Base-by-base conservation (phyloP, 2,113 vertebrate species). In the Nothoprocta pentlandii region DNA sequence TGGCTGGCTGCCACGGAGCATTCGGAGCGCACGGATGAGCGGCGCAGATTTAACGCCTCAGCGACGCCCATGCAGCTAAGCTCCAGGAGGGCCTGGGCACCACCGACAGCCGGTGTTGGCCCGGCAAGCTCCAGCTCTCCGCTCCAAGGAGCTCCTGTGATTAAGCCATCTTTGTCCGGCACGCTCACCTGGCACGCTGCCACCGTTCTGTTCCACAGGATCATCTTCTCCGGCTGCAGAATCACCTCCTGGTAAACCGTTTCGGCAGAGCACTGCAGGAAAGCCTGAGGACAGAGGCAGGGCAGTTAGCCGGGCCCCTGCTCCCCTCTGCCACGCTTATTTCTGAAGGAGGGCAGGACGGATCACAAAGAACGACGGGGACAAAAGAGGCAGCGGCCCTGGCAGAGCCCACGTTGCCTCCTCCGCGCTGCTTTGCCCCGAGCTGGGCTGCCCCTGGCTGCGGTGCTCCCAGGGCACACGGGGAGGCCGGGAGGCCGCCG, bases 231-330 rank as follows among this genome's bases (percentile, higher is more conserved):
- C 0, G 99, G 99, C 93, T 99, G 99, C 39, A 99, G 96, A 91
- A 99, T 99, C 83, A 99, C 99, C 85, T 99, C 99, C 97, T 99
- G 99, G 96, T 99, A 99, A 59, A 99, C 98, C 1, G 98, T 97
- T 97, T 99, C 99, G 8, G 99, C 98, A 0, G 99, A 92, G 95
- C 99, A 99, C 97, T 99, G 98, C 97, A 99, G 97, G 32, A 99
- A 98, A 42, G 98, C 98, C 99, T 99, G 93, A 63, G 76, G 74
- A 78, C 32, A 44, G 85, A 86, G 91, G 6, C 91, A 87, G 89
- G 91, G 95, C 85, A 10, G 54, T 91, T 19, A 79, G 77, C 36
- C 59, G 64, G 62, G 3, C 21, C 59, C 77, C 32, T 13, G 3
- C 78, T 11, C 32, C 76, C 2, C 80, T 42, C 6, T 5, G 46